These are phyloP conservation scores for Penaeus indicus DNA, from an alignment of 1,140 invertebrate genomes.

Conservation along the genomic window DNA sequence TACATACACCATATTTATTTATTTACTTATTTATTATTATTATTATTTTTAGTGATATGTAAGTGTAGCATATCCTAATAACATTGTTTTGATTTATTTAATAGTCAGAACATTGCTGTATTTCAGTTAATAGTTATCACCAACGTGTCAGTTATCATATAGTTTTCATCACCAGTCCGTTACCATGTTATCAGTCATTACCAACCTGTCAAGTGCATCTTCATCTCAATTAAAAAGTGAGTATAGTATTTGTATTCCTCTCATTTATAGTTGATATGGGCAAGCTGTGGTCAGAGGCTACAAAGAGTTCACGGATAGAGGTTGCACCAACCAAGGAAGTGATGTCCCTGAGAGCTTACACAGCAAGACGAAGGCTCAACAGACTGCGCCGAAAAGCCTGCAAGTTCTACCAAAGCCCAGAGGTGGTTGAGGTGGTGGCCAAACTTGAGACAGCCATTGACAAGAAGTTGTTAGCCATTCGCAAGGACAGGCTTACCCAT, in stretches of 20 bases:
- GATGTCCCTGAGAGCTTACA: slow-evolving; percentile 72
- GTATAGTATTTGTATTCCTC: background rate
- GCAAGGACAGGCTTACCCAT: slow-evolving; percentile 72
- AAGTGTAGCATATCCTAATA: too few species aligned
- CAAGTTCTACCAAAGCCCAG: slow-evolving; percentile 71
- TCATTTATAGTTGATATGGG: slow-evolving; percentile 48
- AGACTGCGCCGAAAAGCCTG: slow-evolving; percentile 70
- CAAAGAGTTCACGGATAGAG: slow-evolving; percentile 11
- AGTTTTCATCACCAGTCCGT: too few species aligned
- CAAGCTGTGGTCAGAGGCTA: slow-evolving; percentile 49
- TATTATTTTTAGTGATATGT: too few species aligned
- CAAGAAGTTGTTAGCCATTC: slow-evolving; percentile 69
- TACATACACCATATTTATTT: too few species aligned
- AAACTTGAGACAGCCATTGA: slow-evolving; percentile 72
- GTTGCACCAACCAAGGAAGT: slow-evolving; percentile 72
- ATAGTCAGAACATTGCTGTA: too few species aligned
- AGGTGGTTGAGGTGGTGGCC: slow-evolving; percentile 69
- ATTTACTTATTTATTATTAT: too few species aligned
- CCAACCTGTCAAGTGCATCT: too few species aligned
- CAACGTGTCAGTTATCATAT: too few species aligned
- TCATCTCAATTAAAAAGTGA: background rate
- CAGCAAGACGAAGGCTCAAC: slow-evolving; percentile 70
- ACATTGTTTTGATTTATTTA: too few species aligned
- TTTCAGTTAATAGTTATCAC: too few species aligned
- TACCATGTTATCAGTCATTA: too few species aligned